A percentile compares a stretch with the other conserved stretches of the same genome.
Conservation (phyloP, 2,888 invertebrate species). For the Mythimna vitellina region DNA sequence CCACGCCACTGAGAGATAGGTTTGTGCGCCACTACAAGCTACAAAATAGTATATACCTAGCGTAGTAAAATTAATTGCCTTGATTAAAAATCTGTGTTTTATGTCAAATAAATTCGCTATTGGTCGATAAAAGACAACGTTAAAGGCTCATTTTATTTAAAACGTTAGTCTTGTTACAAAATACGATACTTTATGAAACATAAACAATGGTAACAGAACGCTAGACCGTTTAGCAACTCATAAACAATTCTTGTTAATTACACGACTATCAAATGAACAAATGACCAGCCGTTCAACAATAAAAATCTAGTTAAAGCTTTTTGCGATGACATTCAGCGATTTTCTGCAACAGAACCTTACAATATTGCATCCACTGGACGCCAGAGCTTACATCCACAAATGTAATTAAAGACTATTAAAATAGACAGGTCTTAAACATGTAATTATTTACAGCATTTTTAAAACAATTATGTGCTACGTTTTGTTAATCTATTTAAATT, state of each 20-base stretch:
- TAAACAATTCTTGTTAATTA: neutral
- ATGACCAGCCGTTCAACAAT: neutral
- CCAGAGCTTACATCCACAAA: slow-evolving; percentile 38
- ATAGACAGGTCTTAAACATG: slow-evolving; percentile 60
- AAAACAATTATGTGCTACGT: slow-evolving; percentile 63
- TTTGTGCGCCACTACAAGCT: slow-evolving; percentile 15
- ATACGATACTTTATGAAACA: neutral
- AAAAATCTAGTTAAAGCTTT: neutral
- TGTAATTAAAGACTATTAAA: slow-evolving; percentile 66
- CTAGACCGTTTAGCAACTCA: neutral
- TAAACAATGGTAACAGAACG: neutral
- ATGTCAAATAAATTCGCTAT: neutral
- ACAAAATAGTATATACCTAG: slow-evolving; percentile 4
- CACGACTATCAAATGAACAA: slow-evolving; percentile 3
- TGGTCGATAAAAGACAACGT: no score
- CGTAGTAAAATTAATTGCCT: neutral
- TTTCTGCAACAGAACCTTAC: slow-evolving; percentile 8
- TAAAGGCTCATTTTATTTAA: neutral
- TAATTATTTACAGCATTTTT: slow-evolving; percentile 65
- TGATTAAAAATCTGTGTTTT: no score
- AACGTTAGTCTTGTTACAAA: neutral
- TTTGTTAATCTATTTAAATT: slow-evolving; percentile 68
- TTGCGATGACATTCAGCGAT: neutral
- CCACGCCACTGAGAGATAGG: slow-evolving; percentile 28
- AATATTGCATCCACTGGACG: slow-evolving; percentile 45